phyloP scores from a whole-genome alignment of 2,113 vertebrate species.

The Madoqua kirkii region DNA sequence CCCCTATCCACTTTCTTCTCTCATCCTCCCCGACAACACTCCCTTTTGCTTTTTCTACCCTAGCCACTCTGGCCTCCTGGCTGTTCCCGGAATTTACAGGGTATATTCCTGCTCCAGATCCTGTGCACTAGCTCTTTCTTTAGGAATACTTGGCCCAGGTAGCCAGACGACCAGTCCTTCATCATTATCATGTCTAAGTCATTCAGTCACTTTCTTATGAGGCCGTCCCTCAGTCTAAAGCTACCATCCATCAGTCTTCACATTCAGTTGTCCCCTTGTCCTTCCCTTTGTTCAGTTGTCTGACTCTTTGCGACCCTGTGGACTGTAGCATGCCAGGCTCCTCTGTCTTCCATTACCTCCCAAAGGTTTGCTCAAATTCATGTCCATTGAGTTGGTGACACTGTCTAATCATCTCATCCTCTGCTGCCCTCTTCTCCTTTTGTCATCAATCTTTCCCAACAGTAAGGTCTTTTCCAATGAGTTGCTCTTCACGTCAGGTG shows the following conservation, averaged over 20 bases:
- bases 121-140: neutral
- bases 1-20: neutral
- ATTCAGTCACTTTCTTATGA: neutral
- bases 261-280: neutral
- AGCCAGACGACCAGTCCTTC: neutral
- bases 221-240: neutral
- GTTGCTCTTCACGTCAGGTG: neutral
- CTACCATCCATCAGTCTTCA: neutral
- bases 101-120: neutral
- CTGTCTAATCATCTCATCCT: neutral
- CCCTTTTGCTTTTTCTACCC: neutral
- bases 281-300: neutral
- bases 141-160: neutral
- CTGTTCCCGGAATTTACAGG: neutral
- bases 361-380: neutral
- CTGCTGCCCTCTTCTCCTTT: neutral
- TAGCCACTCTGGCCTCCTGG: neutral
- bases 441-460: neutral
- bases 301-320: neutral
- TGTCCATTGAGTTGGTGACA: neutral
- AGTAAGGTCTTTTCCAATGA: neutral
- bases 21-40: neutral
- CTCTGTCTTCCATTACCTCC: neutral
- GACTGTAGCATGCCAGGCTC: neutral
- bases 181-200: neutral